phyloP scores from a whole-genome alignment of 2,888 invertebrate species.

The Philaethria dido region DNA sequence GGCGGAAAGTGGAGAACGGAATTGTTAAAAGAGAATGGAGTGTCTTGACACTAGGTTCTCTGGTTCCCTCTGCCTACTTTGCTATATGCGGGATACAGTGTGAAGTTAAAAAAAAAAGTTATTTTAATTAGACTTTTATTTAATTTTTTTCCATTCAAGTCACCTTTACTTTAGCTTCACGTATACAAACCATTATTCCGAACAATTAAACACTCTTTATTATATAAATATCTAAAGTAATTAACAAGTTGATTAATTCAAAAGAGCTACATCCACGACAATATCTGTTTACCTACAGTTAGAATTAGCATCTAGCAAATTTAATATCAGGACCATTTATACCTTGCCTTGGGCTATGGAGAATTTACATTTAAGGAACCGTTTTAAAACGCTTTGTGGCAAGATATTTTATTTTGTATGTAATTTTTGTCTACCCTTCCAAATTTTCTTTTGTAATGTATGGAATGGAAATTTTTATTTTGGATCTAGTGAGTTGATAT shows the following conservation, averaged over 20 bases:
- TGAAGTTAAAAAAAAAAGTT: no score
- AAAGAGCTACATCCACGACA: slow-evolving; percentile 30
- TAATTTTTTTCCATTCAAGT: no score
- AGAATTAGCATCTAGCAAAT: slow-evolving; percentile 45
- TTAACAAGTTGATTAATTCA: slow-evolving; percentile 31
- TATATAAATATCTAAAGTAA: slow-evolving; percentile 18
- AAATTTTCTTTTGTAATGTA: slow-evolving; percentile 20
- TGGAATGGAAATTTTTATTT: slow-evolving; percentile 25
- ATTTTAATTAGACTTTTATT: no score
- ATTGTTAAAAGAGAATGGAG: no score
- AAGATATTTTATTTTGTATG: slow-evolving; percentile 38
- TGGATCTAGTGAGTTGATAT: slow-evolving; percentile 12
- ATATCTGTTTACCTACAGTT: slow-evolving; percentile 33
- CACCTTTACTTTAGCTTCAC: not conserved
- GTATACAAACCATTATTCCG: not conserved
- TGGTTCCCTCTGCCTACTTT: no score
- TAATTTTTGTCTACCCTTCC: slow-evolving; percentile 38
- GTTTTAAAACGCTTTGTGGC: slow-evolving; percentile 43
- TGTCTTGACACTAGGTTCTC: no score
- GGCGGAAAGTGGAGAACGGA: no score
- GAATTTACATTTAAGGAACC: slow-evolving; percentile 43
- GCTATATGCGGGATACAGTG: no score
- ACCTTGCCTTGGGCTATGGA: slow-evolving; percentile 31
- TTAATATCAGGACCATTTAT: slow-evolving; percentile 44
- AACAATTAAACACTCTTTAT: slow-evolving; percentile 9